These are phyloP conservation scores for Tichodroma muraria DNA, from an alignment of 2,113 vertebrate genomes.

Conservation along the genomic window DNA sequence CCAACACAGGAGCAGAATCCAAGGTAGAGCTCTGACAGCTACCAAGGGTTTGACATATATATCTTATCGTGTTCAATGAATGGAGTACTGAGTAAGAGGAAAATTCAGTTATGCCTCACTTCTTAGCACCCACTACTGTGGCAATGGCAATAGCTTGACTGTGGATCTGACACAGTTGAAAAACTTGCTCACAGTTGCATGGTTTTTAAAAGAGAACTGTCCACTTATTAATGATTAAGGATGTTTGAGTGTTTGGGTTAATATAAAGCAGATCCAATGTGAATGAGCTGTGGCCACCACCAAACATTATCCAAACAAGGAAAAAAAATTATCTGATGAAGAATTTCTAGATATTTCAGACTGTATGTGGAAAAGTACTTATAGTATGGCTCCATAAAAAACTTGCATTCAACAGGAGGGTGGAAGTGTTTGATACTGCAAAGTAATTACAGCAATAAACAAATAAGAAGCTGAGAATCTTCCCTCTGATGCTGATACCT, in stretches of 20 bases:
- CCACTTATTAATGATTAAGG: neutral
- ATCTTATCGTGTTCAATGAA: neutral
- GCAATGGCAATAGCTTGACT: neutral
- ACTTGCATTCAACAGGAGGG: neutral
- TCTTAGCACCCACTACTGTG: neutral
- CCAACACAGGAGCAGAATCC: neutral
- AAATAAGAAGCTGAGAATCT: neutral
- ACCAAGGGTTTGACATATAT: neutral
- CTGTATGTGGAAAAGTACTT: neutral
- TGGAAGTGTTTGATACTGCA: neutral
- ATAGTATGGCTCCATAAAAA: neutral
- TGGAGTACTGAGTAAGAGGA: neutral
- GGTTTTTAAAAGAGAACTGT: neutral
- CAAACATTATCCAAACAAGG: neutral
- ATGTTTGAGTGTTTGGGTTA: fast-evolving
- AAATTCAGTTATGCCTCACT: neutral
- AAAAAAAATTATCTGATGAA: neutral
- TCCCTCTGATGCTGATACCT: neutral
- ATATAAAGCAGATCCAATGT: neutral
- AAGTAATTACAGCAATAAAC: neutral
- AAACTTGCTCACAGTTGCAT: neutral
- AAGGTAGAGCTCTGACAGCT: neutral
- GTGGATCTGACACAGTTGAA: neutral
- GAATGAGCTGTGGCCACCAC: neutral
- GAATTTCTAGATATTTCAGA: neutral